Percentiles rank a stretch among this genome's conserved stretches.
phyloP scores from a whole-genome alignment of 2,797 vertebrate species.

The Vireo griseus region DNA sequence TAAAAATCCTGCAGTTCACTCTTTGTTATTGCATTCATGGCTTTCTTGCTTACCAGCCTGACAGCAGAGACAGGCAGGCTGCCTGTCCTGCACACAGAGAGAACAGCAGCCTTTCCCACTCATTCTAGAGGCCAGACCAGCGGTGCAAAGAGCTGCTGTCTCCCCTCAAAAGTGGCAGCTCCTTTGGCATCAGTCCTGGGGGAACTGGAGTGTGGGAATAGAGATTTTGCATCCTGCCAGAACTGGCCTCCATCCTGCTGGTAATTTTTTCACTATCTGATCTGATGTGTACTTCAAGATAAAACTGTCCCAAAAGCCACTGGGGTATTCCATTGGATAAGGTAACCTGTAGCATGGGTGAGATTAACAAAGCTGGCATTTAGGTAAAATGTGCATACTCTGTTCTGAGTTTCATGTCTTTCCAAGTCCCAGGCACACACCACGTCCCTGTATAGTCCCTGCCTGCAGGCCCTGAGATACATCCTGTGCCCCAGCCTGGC shows the following conservation, averaged over 20 bases:
- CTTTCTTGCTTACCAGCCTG: not conserved
- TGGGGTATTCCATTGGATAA: not conserved
- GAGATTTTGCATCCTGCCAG: not conserved
- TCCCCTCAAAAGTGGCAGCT: not conserved
- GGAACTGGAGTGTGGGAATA: not conserved
- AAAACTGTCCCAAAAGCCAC: not conserved
- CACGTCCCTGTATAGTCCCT: rapidly evolving
- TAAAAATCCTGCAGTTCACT: not conserved
- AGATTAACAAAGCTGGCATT: not conserved
- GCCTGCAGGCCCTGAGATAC: rapidly evolving
- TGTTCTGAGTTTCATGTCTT: not conserved
- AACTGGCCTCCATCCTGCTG: rapidly evolving
- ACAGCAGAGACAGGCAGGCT: not conserved
- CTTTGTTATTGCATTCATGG: not conserved
- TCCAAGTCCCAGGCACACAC: rapidly evolving
- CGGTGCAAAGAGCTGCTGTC: rapidly evolving
- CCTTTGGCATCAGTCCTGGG: not conserved
- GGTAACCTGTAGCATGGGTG: not conserved
- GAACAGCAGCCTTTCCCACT: rapidly evolving
- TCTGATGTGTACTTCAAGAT: not conserved
- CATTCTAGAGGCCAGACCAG: not conserved
- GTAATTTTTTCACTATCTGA: not conserved
- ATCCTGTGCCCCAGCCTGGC: rapidly evolving
- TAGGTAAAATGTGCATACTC: not conserved
- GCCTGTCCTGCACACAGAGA: not conserved